phyloP scores from a whole-genome alignment of 2,888 invertebrate genomes.

The Drosophila acutilabella region DNA sequence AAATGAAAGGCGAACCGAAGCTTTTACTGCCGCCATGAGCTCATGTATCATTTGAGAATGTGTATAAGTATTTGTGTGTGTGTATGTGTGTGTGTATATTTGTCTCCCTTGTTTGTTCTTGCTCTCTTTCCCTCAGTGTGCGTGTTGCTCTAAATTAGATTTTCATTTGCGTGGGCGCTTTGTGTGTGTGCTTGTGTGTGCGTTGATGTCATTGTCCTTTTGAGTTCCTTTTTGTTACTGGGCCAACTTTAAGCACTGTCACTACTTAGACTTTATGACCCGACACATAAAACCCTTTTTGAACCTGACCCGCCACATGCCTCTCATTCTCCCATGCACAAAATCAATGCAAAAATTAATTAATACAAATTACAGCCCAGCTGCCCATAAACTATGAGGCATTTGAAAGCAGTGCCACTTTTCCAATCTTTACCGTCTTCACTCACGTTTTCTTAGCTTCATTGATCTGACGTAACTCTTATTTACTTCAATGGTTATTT shows the following conservation, averaged over 20 bases:
- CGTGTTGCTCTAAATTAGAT: slow-evolving; percentile 71
- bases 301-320: slow-evolving; percentile 40
- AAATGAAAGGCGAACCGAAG: slow-evolving; percentile 73
- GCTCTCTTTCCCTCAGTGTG: slow-evolving; percentile 29
- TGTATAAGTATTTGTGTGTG: slow-evolving; percentile 17
- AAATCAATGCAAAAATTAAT: slow-evolving; percentile 68
- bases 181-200: slow-evolving; percentile 9
- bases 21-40: slow-evolving; percentile 71
- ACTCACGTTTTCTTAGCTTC: not conserved
- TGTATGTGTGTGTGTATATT: slow-evolving; percentile 13
- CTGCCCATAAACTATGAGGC: slow-evolving; percentile 32
- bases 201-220: slow-evolving; percentile 35
- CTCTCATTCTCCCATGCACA: not conserved
- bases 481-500: not conserved
- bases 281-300: slow-evolving; percentile 65
- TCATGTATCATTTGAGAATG: slow-evolving; percentile 70
- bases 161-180: slow-evolving; percentile 63
- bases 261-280: slow-evolving; percentile 64
- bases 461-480: too few relatives aligned
- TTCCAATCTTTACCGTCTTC: not conserved
- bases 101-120: not conserved
- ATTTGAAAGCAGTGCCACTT: slow-evolving; percentile 1
- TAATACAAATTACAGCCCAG: slow-evolving; percentile 49
- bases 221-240: slow-evolving; percentile 23
- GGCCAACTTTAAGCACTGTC: slow-evolving; percentile 35